phyloP scores from a whole-genome alignment of 2,797 vertebrate genomes.

The Peromyscus nudipes region DNA sequence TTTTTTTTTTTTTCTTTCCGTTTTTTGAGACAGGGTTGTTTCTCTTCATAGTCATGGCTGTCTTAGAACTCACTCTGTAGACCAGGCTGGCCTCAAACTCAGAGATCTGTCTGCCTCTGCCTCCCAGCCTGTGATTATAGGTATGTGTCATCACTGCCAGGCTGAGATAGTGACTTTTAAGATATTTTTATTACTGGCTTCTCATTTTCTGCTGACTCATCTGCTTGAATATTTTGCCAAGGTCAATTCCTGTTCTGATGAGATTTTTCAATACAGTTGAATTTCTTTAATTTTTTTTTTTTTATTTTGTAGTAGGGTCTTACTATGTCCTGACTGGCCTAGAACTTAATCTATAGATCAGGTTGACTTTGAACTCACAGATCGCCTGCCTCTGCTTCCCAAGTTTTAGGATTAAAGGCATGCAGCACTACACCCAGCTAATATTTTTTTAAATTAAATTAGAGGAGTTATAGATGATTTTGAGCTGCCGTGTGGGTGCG shows the following conservation, averaged over 20 bases:
- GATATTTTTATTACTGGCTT: slow-evolving; percentile 12
- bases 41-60: neutral
- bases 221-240: neutral
- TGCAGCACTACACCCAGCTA: too few species aligned
- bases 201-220: slow-evolving; percentile 3
- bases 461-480: neutral
- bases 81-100: neutral
- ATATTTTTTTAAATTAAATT: neutral
- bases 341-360: neutral
- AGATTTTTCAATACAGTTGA: neutral
- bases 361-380: neutral
- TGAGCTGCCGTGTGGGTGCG: neutral
- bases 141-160: neutral
- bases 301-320: neutral
- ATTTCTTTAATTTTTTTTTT: neutral
- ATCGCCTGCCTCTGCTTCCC: neutral
- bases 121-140: neutral
- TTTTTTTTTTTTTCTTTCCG: neutral
- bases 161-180: neutral
- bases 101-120: neutral
- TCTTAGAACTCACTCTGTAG: neutral
- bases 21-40: neutral
- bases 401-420: neutral
- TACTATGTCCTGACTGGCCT: neutral
- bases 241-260: neutral